Evolutionary conservation across 2,888 invertebrate genomes (phyloP), one percentile per base, ranked within the genome.

Genomic region (Tyria jacobaeae): DNA sequence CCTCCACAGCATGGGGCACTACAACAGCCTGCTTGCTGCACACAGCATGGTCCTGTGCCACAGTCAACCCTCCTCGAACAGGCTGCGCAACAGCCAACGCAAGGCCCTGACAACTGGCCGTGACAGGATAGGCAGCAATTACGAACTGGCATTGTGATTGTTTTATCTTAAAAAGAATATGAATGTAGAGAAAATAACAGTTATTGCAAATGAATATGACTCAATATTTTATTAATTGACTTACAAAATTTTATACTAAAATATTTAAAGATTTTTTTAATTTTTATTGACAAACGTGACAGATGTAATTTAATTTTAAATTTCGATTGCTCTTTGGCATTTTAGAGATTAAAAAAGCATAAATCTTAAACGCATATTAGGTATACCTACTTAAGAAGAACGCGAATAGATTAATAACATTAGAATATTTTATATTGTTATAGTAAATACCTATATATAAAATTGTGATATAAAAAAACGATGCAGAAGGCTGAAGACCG

Each of bases 61-160:
- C 78, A 75, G 61, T 89, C 88, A 60, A 88, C 87, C 12, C 55
- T 53, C 25, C 89, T 83, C 9, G 60, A 78, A 25, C 71, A 62
- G 0, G 86, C 76, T 0, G 91, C 89, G 51, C 62, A 14, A 6
- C 57, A 35, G 27, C n/a, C n/a, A n/a, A n/a, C n/a, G n/a, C 90
- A 91, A 0, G 90, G 91, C 0, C 90, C 88, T 0, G 66, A 50
- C 84, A 87, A 82, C 0, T 85, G 84, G 12, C 89, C 90, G 63
- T 91, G 91, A 69, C 92, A 92, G 3, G 91, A 90, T 9, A 84
- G 72, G 54, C 91, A 92, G 68, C 92, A 91, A 71, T 91, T 91
- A n/a, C 89, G 83, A 27, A 92, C 90, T n/a, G 91, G 89, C 92
- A 92, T 92, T 54, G 71, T 83, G 66, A 58, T 55, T n/a, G 25